Conservation (phyloP, 2,797 vertebrate species). For the Myotis daubentonii region DNA sequence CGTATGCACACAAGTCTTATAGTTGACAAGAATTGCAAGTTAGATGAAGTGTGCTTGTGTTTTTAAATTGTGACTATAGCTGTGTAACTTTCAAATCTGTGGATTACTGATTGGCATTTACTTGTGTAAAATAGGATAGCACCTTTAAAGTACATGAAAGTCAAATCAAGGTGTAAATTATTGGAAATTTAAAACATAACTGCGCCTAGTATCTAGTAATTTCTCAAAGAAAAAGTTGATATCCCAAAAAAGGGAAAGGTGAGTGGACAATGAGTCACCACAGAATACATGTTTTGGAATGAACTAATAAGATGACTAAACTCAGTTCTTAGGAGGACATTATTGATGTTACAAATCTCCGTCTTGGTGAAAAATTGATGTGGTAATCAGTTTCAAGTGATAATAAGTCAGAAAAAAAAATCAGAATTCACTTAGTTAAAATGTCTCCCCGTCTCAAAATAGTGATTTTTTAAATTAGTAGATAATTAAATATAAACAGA, state of each 20-base stretch:
- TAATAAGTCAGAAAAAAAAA: not conserved
- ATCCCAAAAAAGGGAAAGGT: not conserved
- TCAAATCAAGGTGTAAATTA: slow-evolving; percentile 19
- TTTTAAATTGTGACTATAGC: not conserved
- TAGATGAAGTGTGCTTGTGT: not conserved
- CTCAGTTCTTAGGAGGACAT: slow-evolving; percentile 20
- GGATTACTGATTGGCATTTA: slow-evolving; percentile 18
- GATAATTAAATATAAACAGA: not conserved
- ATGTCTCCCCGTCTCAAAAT: not conserved
- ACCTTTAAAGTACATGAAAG: not conserved
- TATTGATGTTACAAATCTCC: slow-evolving; percentile 43
- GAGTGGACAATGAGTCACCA: not conserved
- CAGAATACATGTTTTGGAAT: not conserved
- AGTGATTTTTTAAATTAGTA: not conserved
- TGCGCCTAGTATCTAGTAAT: not conserved
- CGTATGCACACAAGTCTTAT: not conserved
- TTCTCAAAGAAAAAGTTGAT: slow-evolving; percentile 39
- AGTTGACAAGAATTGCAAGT: not conserved
- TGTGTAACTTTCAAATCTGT: not conserved
- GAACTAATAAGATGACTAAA: slow-evolving; percentile 52
- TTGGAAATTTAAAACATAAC: slow-evolving; percentile 6
- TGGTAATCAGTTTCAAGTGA: slow-evolving; percentile 39
- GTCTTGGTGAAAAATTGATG: slow-evolving; percentile 42
- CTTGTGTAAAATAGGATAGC: not conserved
- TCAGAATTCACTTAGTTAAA: slow-evolving; percentile 7